phyloP scores from a whole-genome alignment of 2,797 vertebrate genomes.

The Danio tinwini region DNA sequence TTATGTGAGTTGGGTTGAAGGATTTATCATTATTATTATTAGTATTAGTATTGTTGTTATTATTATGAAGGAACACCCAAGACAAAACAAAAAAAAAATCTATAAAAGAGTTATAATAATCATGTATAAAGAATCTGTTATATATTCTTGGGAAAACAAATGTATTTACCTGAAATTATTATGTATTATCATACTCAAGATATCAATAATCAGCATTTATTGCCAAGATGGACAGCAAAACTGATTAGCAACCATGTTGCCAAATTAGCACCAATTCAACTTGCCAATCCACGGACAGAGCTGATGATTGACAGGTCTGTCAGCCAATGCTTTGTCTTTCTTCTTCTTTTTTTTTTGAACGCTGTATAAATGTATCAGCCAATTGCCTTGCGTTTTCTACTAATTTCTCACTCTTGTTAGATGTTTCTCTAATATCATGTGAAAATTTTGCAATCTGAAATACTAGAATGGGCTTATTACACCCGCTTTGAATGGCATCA shows the following conservation, averaged over 20 bases:
- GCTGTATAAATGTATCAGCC: constrained; percentile 1
- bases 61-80: constrained; percentile 64
- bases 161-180: constrained; percentile 70
- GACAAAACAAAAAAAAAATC: constrained; percentile 24
- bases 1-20: constrained; percentile 35
- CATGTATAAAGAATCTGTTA: constrained; percentile 56
- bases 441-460: constrained; percentile 13
- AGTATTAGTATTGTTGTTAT: constrained; percentile 12
- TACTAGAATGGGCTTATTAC: neutral
- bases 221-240: constrained; percentile 64
- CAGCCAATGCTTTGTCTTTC: neutral
- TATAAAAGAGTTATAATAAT: constrained; percentile 48
- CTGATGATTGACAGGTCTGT: neutral
- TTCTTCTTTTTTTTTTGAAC: neutral
- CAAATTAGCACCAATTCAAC: constrained; percentile 33
- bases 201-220: constrained; percentile 72
- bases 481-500: neutral
- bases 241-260: constrained; percentile 60
- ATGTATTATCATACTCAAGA: constrained; percentile 69
- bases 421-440: constrained; percentile 21
- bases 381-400: neutral
- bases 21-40: neutral
- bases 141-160: constrained; percentile 69
- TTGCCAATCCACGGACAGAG: constrained; percentile 9
- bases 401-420: neutral